Conservation (phyloP, 2,113 vertebrate species). For the Seriola dumerili region DNA sequence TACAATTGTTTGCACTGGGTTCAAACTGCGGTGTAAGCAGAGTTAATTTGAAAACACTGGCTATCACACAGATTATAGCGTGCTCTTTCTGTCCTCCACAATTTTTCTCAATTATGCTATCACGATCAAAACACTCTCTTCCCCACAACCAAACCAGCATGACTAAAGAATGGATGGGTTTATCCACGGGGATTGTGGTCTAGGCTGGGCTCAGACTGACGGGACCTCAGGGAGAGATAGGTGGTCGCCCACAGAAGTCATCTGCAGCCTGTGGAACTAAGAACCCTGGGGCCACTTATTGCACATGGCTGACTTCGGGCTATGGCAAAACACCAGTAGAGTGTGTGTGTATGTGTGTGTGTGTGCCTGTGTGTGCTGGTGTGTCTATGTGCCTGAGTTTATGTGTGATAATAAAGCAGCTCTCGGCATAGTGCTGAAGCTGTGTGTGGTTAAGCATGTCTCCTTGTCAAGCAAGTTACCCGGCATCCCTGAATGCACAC, state of each 20-base stretch:
- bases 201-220: constrained; percentile 64
- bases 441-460: constrained; percentile 70
- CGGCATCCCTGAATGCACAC: constrained; percentile 59
- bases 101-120: constrained; percentile 74
- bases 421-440: constrained; percentile 57
- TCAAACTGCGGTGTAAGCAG: constrained; percentile 54
- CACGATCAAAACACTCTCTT: constrained; percentile 70
- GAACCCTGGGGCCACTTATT: constrained; percentile 57
- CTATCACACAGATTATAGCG: constrained; percentile 60
- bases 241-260: constrained; percentile 76
- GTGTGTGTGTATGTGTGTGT: constrained; percentile 33
- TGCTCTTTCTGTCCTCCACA: constrained; percentile 47
- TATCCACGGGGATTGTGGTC: constrained; percentile 68
- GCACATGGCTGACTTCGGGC: constrained; percentile 58
- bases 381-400: constrained; percentile 30
- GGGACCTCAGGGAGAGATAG: constrained; percentile 76
- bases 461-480: constrained; percentile 68
- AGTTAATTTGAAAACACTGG: constrained; percentile 60
- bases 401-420: constrained; percentile 66
- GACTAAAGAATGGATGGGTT: constrained; percentile 71
- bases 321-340: constrained; percentile 51
- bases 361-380: constrained; percentile 26
- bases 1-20: constrained; percentile 46
- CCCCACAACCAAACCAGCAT: constrained; percentile 64
- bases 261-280: constrained; percentile 69